A percentile compares a stretch with the other conserved stretches of the same genome.
phyloP scores from a whole-genome alignment of 2,888 invertebrate species.

The Thymelicus acteon region DNA sequence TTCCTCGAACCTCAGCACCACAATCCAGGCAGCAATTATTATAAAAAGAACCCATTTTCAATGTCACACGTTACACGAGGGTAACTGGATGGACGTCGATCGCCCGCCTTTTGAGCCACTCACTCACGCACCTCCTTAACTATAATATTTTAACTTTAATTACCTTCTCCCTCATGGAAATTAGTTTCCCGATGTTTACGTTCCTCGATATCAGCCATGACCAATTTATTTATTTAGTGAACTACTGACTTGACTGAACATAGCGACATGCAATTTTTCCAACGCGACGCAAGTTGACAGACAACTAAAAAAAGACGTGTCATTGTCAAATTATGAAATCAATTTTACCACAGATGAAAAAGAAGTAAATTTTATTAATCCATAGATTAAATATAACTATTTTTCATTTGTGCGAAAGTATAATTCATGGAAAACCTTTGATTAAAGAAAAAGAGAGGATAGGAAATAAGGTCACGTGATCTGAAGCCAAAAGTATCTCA shows the following conservation, averaged over 20 bases:
- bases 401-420: too few relatives aligned
- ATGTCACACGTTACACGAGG: conserved; percentile 83
- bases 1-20: conserved; percentile 73
- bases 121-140: conserved; percentile 71
- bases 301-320: conserved; percentile 67
- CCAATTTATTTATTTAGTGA: conserved; percentile 82
- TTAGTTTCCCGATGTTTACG: conserved; percentile 79
- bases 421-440: too few relatives aligned
- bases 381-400: too few relatives aligned
- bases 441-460: too few relatives aligned
- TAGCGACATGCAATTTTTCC: conserved; percentile 79
- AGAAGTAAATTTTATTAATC: not conserved
- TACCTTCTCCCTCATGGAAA: conserved; percentile 83
- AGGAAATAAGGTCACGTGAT: too few relatives aligned
- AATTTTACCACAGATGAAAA: not conserved
- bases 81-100: conserved; percentile 59
- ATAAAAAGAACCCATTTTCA: conserved; percentile 84
- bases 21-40: conserved; percentile 83
- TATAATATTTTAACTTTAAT: conserved; percentile 78
- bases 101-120: conserved; percentile 64
- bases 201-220: conserved; percentile 82
- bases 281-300: conserved; percentile 80
- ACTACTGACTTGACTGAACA: conserved; percentile 81
- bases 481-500: too few relatives aligned
- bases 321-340: conserved; percentile 57